phyloP scores from a whole-genome alignment of 2,113 vertebrate genomes.

The Anseranas semipalmata region DNA sequence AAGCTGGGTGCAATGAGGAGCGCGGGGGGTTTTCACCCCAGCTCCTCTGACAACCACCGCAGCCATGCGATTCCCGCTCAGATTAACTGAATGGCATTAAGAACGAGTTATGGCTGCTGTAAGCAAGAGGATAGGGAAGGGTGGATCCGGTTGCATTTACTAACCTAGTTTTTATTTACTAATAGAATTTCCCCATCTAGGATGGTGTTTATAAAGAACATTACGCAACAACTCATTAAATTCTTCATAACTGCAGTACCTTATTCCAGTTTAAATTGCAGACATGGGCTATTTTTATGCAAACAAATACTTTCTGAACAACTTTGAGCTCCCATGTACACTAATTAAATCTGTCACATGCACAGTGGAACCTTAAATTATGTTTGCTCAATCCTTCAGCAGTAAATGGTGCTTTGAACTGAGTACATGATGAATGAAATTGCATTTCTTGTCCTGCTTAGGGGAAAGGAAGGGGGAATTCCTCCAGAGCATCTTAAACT shows the following conservation, averaged over 20 bases:
- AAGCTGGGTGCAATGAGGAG: too few species aligned
- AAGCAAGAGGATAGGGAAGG: background rate
- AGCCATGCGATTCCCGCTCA: background rate
- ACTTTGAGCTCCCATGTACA: conserved; percentile 38
- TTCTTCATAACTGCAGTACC: conserved; percentile 1
- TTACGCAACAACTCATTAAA: conserved; percentile 49
- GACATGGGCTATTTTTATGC: conserved; percentile 40
- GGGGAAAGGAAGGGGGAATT: background rate
- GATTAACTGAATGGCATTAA: background rate
- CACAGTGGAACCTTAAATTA: conserved; percentile 50
- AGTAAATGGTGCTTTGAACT: conserved; percentile 5
- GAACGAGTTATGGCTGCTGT: rapidly evolving
- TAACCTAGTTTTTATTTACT: conserved; percentile 6
- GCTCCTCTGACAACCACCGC: background rate
- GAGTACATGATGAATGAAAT: conserved; percentile 5
- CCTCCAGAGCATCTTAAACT: background rate
- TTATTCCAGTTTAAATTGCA: conserved; percentile 40
- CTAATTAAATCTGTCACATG: conserved; percentile 57
- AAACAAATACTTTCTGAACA: conserved; percentile 57
- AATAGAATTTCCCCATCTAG: background rate
- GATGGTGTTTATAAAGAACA: conserved; percentile 1
- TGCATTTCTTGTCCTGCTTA: background rate
- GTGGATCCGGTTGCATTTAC: background rate
- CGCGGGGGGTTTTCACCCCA: background rate
- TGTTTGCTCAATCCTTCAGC: conserved; percentile 41